These are phyloP conservation scores for Tinamus guttatus DNA, from an alignment of 2,113 vertebrate genomes.

Conservation along the genomic window DNA sequence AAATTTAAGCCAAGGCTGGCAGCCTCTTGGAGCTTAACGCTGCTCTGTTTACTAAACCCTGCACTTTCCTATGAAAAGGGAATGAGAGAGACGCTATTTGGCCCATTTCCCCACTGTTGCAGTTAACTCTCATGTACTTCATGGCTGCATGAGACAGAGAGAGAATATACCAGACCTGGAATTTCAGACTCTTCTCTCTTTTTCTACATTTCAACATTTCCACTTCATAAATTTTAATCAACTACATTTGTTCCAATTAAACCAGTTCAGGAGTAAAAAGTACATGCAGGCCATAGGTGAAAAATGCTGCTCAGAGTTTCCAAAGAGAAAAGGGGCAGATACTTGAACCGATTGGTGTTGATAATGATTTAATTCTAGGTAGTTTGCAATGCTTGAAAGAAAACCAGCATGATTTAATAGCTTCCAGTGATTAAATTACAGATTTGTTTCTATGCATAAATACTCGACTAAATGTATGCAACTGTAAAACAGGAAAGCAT, in stretches of 20 bases:
- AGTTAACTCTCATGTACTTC: neutral
- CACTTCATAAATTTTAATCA: neutral
- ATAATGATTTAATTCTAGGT: neutral
- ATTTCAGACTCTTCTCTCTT: neutral
- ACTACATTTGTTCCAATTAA: neutral
- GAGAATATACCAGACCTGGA: neutral
- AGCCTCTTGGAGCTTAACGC: neutral
- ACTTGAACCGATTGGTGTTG: neutral
- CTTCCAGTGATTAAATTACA: neutral
- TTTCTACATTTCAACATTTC: neutral
- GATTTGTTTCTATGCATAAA: slow-evolving; percentile 16
- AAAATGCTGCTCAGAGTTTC: neutral
- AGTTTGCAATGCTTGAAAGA: neutral
- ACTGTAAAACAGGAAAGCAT: slow-evolving; percentile 9
- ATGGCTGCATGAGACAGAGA: neutral
- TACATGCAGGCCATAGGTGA: neutral
- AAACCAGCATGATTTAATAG: slow-evolving; percentile 21
- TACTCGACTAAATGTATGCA: neutral
- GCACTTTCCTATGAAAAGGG: neutral
- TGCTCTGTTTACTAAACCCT: neutral
- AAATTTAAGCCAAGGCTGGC: neutral
- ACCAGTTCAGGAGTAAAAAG: neutral
- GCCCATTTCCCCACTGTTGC: neutral
- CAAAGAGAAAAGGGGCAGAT: neutral
- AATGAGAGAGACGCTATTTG: neutral